Evolutionary conservation across 2,797 vertebrate species (phyloP).

Genomic region (Tympanoctomys barrerae): DNA sequence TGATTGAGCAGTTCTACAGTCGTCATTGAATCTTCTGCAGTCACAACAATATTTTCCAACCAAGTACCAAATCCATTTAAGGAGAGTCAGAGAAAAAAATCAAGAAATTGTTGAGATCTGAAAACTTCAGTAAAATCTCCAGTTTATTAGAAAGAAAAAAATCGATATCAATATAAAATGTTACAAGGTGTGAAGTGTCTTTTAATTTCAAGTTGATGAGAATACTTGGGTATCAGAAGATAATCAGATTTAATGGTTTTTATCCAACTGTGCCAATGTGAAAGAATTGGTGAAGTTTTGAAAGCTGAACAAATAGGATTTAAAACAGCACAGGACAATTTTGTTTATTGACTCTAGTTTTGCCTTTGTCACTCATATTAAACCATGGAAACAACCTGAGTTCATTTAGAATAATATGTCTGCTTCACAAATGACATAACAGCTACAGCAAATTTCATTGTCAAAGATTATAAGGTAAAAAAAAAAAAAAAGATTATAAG

Average conservation of each 20-base stretch:
- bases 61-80: slow-evolving; percentile 37
- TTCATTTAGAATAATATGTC: neutral
- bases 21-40: neutral
- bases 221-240: neutral
- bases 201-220: slow-evolving; percentile 42
- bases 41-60: slow-evolving; percentile 10
- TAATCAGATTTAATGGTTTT: slow-evolving; percentile 5
- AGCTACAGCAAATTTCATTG: neutral
- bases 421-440: neutral
- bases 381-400: neutral
- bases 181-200: neutral
- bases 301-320: neutral
- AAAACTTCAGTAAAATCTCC: neutral
- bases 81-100: neutral
- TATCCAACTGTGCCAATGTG: neutral
- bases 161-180: slow-evolving; percentile 33
- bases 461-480: neutral
- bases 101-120: slow-evolving; percentile 28
- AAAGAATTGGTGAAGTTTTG: neutral
- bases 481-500: neutral
- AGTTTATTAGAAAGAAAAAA: slow-evolving; percentile 51
- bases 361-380: slow-evolving; percentile 10
- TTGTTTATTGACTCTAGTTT: neutral
- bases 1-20: neutral
- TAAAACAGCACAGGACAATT: neutral